Percentiles rank a stretch among this genome's conserved stretches.
phyloP scores from a whole-genome alignment of 1,140 invertebrate species.

The Sycophaga agraensis region DNA sequence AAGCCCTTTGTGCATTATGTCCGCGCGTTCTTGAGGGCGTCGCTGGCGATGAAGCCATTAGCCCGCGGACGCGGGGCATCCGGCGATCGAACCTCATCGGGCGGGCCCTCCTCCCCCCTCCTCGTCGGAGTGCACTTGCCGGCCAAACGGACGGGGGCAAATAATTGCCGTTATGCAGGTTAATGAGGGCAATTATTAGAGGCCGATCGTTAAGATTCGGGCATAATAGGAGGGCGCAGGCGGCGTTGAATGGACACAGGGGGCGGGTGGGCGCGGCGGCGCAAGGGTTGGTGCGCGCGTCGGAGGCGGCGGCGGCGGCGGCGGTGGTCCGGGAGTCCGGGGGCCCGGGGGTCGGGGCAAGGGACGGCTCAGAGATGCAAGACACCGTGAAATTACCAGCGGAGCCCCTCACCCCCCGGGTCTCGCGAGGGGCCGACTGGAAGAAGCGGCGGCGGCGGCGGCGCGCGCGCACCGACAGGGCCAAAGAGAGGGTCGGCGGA shows the following conservation, averaged over 20 bases:
- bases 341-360: conserved; percentile 25
- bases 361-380: conserved; percentile 58
- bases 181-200: conserved; percentile 20
- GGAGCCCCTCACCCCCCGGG: conserved; percentile 55
- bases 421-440: conserved; percentile 9
- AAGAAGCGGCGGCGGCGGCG: background rate
- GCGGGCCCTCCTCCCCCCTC: too few relatives aligned
- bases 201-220: conserved; percentile 12
- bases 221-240: conserved; percentile 37
- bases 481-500: conserved; percentile 45
- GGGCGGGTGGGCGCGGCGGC: conserved; percentile 34
- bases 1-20: too few relatives aligned
- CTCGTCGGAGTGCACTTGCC: too few relatives aligned
- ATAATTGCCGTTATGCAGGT: background rate
- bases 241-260: background rate
- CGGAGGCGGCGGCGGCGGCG: background rate
- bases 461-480: background rate
- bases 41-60: too few relatives aligned
- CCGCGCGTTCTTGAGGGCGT: too few relatives aligned
- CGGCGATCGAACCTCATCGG: too few relatives aligned
- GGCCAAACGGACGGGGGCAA: too few relatives aligned
- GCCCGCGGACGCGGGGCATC: too few relatives aligned
- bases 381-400: conserved; percentile 61
- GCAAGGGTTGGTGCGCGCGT: conserved; percentile 5
- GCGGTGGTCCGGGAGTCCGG: conserved; percentile 18